Conservation (phyloP, 2,797 vertebrate genomes). For the Sebastes itinus region DNA sequence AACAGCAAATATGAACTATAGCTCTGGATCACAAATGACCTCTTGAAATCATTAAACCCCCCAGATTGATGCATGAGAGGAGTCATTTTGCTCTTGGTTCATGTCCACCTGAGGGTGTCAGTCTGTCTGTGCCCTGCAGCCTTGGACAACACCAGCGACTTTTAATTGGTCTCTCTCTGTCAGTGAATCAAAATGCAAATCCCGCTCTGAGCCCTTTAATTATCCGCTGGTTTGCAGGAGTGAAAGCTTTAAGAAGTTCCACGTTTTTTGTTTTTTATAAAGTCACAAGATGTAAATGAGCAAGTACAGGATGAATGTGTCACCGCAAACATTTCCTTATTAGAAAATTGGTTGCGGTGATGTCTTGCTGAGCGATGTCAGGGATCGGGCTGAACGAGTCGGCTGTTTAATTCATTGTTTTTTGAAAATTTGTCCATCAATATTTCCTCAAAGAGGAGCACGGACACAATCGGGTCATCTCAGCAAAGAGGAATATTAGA, state of each 20-base stretch:
- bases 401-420: slow-evolving; percentile 7
- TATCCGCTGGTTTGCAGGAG: slow-evolving; percentile 54
- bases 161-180: slow-evolving; percentile 73
- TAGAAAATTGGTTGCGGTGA: slow-evolving; percentile 15
- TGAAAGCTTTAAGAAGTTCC: slow-evolving; percentile 46
- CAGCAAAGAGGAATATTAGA: background rate
- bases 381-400: background rate
- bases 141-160: slow-evolving; percentile 55
- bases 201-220: slow-evolving; percentile 59
- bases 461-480: background rate
- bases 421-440: slow-evolving; percentile 5
- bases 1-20: slow-evolving; percentile 21
- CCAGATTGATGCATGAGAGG: slow-evolving; percentile 33
- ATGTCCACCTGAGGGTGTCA: slow-evolving; percentile 53
- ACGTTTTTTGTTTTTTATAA: slow-evolving; percentile 9
- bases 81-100: slow-evolving; percentile 41
- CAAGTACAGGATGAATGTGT: slow-evolving; percentile 5
- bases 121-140: slow-evolving; percentile 68
- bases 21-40: slow-evolving; percentile 19
- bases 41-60: slow-evolving; percentile 16
- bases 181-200: slow-evolving; percentile 67
- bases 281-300: slow-evolving; percentile 57
- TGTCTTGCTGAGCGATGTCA: background rate
- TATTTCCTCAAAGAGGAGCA: background rate
- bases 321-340: slow-evolving; percentile 10